These are phyloP conservation scores for Condylostylus longicornis DNA, from an alignment of 1,140 invertebrate genomes.

Conservation along the genomic window DNA sequence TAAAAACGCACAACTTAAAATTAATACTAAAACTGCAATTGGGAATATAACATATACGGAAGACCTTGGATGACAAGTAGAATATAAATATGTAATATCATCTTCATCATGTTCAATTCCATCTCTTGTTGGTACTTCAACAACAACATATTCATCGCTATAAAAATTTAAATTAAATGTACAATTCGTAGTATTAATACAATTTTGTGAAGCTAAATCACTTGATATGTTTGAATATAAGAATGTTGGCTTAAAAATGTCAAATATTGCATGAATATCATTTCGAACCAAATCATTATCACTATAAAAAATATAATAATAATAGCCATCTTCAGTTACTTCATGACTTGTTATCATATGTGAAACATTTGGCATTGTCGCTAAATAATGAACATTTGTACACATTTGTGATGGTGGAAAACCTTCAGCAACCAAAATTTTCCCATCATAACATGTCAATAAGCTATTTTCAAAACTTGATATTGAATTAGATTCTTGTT, in stretches of 20 bases:
- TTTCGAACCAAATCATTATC: constrained; percentile 64
- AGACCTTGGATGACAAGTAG: constrained; percentile 59
- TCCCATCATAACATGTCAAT: constrained; percentile 55
- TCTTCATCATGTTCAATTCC: constrained; percentile 58
- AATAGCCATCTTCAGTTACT: constrained; percentile 57
- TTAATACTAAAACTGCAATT: constrained; percentile 52
- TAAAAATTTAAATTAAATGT: constrained; percentile 50
- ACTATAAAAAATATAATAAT: constrained; percentile 76
- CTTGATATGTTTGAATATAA: constrained; percentile 55
- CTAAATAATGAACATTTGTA: constrained; percentile 47
- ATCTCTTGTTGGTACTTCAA: constrained; percentile 64
- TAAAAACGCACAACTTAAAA: constrained; percentile 62
- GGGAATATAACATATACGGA: constrained; percentile 64
- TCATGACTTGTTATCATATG: constrained; percentile 49
- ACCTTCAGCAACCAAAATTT: constrained; percentile 49
- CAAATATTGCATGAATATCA: constrained; percentile 65
- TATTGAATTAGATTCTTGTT: constrained; percentile 43
- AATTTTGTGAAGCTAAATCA: constrained; percentile 42
- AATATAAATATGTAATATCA: constrained; percentile 49
- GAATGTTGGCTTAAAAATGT: constrained; percentile 69
- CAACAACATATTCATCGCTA: constrained; percentile 58
- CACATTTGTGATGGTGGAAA: constrained; percentile 51
- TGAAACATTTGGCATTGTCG: constrained; percentile 41
- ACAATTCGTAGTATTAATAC: constrained; percentile 61
- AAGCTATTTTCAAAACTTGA: constrained; percentile 64